phyloP scores from a whole-genome alignment of 1,140 invertebrate species.

The Eurosta solidaginis region DNA sequence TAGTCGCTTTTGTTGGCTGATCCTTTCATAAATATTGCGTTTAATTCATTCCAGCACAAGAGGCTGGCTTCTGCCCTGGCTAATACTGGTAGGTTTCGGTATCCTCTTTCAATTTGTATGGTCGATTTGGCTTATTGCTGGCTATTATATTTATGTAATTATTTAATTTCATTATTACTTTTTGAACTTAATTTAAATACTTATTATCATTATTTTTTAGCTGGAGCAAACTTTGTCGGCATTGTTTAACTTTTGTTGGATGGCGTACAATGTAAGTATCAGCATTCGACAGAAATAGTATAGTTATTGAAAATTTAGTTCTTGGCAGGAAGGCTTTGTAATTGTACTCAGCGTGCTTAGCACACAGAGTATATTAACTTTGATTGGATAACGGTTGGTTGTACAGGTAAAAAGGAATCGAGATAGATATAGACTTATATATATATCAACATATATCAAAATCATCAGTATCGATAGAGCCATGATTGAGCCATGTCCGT shows the following conservation, averaged over 20 bases:
- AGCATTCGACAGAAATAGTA: no score
- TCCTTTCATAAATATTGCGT: neutral
- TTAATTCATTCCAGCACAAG: constrained; percentile 56
- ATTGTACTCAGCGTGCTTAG: no score
- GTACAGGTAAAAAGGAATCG: no score
- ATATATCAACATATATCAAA: no score
- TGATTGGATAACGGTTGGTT: no score
- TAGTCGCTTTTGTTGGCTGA: neutral
- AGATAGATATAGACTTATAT: no score
- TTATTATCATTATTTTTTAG: constrained; percentile 62
- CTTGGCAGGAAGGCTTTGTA: no score
- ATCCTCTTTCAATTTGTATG: constrained; percentile 79
- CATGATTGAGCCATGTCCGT: no score
- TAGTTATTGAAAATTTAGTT: no score
- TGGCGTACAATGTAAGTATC: constrained; percentile 76
- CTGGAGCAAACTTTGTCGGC: constrained; percentile 77
- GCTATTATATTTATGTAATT: constrained; percentile 90
- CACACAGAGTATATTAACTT: no score
- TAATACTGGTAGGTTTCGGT: constrained; percentile 71
- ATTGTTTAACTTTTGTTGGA: constrained; percentile 77
- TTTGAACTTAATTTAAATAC: constrained; percentile 32
- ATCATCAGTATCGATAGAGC: no score
- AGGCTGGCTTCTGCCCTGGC: constrained; percentile 81
- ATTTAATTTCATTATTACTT: neutral
- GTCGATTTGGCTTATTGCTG: constrained; percentile 81